phyloP scores from a whole-genome alignment of 2,113 vertebrate species.

The Bubo scandiacus region DNA sequence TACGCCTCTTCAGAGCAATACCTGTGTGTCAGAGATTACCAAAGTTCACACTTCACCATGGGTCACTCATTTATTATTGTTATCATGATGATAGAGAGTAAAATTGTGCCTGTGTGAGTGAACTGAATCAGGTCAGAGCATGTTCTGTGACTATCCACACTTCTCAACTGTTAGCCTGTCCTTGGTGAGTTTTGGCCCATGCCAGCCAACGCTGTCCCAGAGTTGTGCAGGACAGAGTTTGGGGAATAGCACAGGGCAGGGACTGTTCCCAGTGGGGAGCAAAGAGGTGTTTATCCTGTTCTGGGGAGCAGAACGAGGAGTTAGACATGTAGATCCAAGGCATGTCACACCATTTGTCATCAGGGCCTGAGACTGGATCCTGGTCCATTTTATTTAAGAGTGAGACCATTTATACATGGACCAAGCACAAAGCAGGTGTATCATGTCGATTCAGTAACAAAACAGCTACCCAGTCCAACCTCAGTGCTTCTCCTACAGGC shows the following conservation, averaged over 20 bases:
- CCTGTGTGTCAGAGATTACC: background rate
- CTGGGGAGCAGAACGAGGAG: background rate
- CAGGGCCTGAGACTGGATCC: background rate
- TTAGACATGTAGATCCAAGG: background rate
- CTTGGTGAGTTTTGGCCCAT: background rate
- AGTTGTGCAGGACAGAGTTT: background rate
- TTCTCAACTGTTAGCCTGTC: background rate
- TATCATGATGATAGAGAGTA: background rate
- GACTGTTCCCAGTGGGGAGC: background rate
- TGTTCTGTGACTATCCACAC: background rate
- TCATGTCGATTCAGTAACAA: background rate
- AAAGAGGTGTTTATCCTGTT: background rate
- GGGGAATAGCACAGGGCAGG: background rate
- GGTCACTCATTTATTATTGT: background rate
- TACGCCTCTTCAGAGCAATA: background rate
- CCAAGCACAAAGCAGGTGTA: background rate
- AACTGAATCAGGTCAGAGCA: background rate
- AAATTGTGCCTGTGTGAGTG: background rate
- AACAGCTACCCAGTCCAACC: rapidly evolving
- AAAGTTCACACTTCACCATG: background rate
- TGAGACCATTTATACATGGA: rapidly evolving
- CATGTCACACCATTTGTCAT: background rate
- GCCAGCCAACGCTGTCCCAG: background rate
- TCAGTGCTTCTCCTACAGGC: background rate
- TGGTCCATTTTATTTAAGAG: background rate